Evolutionary conservation across 2,113 vertebrate genomes (phyloP).

Genomic region (Heterotis niloticus): DNA sequence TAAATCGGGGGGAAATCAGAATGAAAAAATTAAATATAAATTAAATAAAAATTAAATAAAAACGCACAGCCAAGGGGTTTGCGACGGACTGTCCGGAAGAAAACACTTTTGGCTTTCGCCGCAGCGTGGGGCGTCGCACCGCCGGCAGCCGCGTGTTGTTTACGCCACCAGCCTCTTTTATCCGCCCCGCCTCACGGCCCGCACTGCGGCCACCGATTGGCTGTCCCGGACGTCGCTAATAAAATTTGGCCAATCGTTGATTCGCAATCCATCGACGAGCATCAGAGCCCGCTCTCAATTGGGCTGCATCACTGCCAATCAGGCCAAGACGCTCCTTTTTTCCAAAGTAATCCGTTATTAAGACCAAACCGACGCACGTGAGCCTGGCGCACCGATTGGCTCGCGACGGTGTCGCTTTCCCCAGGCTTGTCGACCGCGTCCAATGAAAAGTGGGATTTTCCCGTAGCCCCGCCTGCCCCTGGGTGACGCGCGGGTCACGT

Average conservation of each 20-base stretch:
- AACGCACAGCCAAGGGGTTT: neutral
- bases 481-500: constrained; percentile 54
- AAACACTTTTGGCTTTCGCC: neutral
- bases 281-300: neutral
- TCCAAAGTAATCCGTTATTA: neutral
- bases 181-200: neutral
- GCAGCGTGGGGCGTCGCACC: neutral
- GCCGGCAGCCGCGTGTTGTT: neutral
- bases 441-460: constrained; percentile 24
- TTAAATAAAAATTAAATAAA: neutral
- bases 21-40: neutral
- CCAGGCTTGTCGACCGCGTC: neutral
- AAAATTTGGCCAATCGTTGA: neutral
- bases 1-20: neutral
- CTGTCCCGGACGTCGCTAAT: neutral
- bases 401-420: constrained; percentile 21
- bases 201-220: constrained; percentile 13
- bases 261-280: neutral
- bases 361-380: neutral
- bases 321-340: neutral
- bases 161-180: neutral
- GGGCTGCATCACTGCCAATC: neutral
- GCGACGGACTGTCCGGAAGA: neutral
- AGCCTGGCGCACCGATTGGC: constrained; percentile 24
- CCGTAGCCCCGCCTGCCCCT: constrained; percentile 22